Evolutionary conservation across 2,113 vertebrate species (phyloP).

Genomic region (Procavia capensis): DNA sequence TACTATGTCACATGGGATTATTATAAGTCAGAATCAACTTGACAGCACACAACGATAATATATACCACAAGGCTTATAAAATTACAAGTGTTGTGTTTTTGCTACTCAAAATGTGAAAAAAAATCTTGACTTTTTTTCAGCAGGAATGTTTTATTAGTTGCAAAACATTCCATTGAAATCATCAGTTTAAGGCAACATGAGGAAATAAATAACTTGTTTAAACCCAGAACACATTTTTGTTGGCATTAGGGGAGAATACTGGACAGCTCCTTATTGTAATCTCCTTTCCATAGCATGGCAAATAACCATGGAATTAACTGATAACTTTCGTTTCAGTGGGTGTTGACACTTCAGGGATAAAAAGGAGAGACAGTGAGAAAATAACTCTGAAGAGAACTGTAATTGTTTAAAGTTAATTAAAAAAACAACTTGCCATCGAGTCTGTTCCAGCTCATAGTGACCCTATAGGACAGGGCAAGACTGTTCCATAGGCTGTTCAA

Average conservation of each 20-base stretch:
- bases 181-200: constrained; percentile 5
- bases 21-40: not conserved
- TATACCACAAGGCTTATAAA: not conserved
- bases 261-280: not conserved
- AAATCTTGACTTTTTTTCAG: not conserved
- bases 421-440: too few species aligned
- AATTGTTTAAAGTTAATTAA: too few species aligned
- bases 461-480: too few species aligned
- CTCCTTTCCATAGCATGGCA: not conserved
- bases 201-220: not conserved
- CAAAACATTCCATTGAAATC: not conserved
- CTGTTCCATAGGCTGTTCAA: too few species aligned
- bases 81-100: not conserved
- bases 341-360: not conserved
- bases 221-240: not conserved
- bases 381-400: not conserved
- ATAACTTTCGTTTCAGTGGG: constrained; percentile 20
- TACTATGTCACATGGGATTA: not conserved
- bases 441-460: too few species aligned
- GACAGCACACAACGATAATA: not conserved
- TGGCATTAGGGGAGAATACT: not conserved
- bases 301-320: not conserved
- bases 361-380: not conserved
- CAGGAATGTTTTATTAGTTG: not conserved
- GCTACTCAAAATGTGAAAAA: constrained; percentile 41